Evolutionary conservation across 2,113 vertebrate genomes (phyloP).

Genomic region (Scomber scombrus): DNA sequence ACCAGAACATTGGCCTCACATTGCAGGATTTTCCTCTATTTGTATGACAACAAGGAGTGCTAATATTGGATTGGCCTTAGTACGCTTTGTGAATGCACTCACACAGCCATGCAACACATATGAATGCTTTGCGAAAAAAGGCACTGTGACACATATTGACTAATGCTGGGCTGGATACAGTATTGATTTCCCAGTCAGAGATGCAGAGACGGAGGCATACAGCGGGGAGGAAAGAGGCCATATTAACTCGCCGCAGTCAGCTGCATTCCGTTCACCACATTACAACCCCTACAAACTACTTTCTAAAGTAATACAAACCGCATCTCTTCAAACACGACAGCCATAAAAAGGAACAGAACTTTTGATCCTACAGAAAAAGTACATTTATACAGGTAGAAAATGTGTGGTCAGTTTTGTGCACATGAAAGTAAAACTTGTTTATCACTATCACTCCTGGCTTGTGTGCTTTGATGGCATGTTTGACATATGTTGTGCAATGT

Average conservation of each 20-base stretch:
- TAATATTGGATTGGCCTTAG: conserved; percentile 24
- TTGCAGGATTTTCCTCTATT: conserved; percentile 3
- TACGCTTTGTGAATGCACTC: conserved; percentile 26
- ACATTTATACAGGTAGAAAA: not conserved
- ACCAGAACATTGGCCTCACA: not conserved
- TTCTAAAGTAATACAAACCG: conserved; percentile 17
- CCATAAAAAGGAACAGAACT: conserved; percentile 1
- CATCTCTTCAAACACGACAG: conserved; percentile 9
- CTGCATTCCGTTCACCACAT: conserved; percentile 35
- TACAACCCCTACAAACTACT: conserved; percentile 5
- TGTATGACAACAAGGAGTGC: conserved; percentile 13
- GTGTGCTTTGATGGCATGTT: conserved; percentile 41
- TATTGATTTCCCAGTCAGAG: conserved; percentile 77
- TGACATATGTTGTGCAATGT: conserved; percentile 61
- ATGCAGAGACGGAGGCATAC: conserved; percentile 55
- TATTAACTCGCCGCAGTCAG: conserved; percentile 47
- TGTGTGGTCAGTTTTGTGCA: not conserved
- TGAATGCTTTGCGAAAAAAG: conserved; percentile 66
- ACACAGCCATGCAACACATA: conserved; percentile 53
- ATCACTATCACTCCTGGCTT: conserved; percentile 8
- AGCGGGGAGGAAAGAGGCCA: conserved; percentile 38
- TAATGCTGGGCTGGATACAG: conserved; percentile 66
- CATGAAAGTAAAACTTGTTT: not conserved
- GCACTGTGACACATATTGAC: conserved; percentile 79
- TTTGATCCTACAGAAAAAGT: conserved; percentile 12